These are phyloP conservation scores for Crioceris asparagi DNA, from an alignment of 2,888 invertebrate genomes.

Conservation along the genomic window DNA sequence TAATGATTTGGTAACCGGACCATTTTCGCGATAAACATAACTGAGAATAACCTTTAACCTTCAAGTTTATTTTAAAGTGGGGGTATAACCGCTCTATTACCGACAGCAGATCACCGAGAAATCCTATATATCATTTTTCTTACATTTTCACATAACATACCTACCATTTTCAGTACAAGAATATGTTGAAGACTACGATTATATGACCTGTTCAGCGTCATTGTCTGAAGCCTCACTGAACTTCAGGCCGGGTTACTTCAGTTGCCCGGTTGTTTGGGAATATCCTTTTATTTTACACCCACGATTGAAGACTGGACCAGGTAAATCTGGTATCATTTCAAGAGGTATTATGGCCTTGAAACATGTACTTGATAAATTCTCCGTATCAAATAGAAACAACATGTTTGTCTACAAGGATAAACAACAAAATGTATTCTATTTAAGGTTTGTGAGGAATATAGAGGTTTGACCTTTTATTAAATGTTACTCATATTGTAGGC, in stretches of 20 bases:
- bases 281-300: conserved; percentile 59
- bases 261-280: conserved; percentile 64
- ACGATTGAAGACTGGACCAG: conserved; percentile 53
- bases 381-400: conserved; percentile 60
- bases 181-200: conserved; percentile 33
- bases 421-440: conserved; percentile 51
- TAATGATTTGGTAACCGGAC: no score
- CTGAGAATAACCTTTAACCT: no score
- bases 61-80: no score
- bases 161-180: no score
- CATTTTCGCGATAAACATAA: no score
- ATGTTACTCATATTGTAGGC: conserved; percentile 27
- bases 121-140: no score
- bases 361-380: conserved; percentile 55
- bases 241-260: conserved; percentile 57
- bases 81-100: no score
- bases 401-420: conserved; percentile 67
- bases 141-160: no score
- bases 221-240: conserved; percentile 38
- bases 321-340: conserved; percentile 48
- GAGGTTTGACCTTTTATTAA: no score
- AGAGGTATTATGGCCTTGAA: conserved; percentile 54
- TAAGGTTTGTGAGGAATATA: conserved; percentile 29
- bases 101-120: no score
- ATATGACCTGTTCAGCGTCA: conserved; percentile 26